These are phyloP conservation scores for Etheostoma spectabile DNA, from an alignment of 2,113 vertebrate genomes.

Conservation along the genomic window DNA sequence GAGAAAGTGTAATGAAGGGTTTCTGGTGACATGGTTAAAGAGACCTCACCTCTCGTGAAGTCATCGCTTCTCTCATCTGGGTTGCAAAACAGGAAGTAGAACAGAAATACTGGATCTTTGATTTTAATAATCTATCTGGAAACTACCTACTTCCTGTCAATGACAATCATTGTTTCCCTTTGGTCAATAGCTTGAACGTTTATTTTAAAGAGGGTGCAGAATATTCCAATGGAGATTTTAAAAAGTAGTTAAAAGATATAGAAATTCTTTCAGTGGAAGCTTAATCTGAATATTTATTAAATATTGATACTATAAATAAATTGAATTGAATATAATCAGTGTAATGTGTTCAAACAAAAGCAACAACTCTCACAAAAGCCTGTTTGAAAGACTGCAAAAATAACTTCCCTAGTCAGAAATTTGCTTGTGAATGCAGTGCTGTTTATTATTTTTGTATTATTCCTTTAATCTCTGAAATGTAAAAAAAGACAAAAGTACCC, in stretches of 20 bases:
- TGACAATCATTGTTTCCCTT: not conserved
- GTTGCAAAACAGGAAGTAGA: slow-evolving; percentile 34
- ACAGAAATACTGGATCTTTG: not conserved
- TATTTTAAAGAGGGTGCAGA: not conserved
- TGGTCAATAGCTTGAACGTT: not conserved
- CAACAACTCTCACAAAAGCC: not conserved
- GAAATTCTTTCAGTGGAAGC: not conserved
- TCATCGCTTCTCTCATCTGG: not conserved
- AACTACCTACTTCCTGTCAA: slow-evolving; percentile 14
- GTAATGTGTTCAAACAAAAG: not conserved
- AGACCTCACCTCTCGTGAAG: not conserved
- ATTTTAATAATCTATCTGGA: not conserved
- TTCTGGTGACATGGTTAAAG: not conserved
- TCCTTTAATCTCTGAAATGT: too few species aligned
- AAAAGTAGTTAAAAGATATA: not conserved
- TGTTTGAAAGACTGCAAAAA: not conserved
- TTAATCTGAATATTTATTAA: too few species aligned
- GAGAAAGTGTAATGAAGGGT: not conserved
- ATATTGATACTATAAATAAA: too few species aligned
- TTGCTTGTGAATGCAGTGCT: not conserved
- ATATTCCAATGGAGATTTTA: not conserved
- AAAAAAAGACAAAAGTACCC: too few species aligned
- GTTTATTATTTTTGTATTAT: not conserved
- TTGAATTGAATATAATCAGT: not conserved
- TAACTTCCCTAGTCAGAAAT: not conserved